These are phyloP conservation scores for Pseudococcus jackbeardsleyi DNA, from an alignment of 2,888 invertebrate genomes.

Conservation along the genomic window DNA sequence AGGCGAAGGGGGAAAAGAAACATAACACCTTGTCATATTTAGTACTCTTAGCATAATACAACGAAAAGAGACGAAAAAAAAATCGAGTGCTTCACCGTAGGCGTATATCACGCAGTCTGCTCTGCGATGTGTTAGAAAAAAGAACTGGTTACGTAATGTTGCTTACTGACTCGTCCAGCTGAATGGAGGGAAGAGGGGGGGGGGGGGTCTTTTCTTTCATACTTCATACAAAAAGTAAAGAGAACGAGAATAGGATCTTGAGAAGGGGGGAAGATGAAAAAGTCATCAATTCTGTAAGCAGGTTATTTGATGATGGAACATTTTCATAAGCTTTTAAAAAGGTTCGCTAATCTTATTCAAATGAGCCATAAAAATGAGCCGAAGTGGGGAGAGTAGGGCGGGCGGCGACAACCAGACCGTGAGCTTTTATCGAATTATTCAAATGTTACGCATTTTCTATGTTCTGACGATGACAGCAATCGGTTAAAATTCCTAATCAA, in stretches of 20 bases:
- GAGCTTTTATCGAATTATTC: conserved; percentile 52
- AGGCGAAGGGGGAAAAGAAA: not conserved
- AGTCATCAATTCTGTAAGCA: conserved; percentile 31
- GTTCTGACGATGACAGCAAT: conserved; percentile 40
- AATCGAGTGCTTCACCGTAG: conserved; percentile 19
- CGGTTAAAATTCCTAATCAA: conserved; percentile 50
- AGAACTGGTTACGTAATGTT: conserved; percentile 37
- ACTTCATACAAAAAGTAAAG: not conserved
- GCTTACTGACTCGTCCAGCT: not conserved
- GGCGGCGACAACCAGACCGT: conserved; percentile 38
- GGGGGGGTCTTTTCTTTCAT: not conserved
- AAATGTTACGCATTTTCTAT: conserved; percentile 31
- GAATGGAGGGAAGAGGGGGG: not conserved
- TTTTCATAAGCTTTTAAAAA: conserved; percentile 52
- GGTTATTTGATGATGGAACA: conserved; percentile 18
- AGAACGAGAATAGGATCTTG: not conserved
- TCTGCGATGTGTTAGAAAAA: not conserved
- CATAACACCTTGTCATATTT: conserved; percentile 28
- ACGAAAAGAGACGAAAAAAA: not conserved
- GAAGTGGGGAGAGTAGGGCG: not conserved
- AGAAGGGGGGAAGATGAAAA: not conserved
- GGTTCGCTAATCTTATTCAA: conserved; percentile 31
- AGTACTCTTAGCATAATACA: not conserved
- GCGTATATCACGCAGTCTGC: conserved; percentile 8
- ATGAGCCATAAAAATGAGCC: conserved; percentile 15